Base-by-base conservation (phyloP, 2,888 invertebrate genomes). In the Agrilus biguttatus region DNA sequence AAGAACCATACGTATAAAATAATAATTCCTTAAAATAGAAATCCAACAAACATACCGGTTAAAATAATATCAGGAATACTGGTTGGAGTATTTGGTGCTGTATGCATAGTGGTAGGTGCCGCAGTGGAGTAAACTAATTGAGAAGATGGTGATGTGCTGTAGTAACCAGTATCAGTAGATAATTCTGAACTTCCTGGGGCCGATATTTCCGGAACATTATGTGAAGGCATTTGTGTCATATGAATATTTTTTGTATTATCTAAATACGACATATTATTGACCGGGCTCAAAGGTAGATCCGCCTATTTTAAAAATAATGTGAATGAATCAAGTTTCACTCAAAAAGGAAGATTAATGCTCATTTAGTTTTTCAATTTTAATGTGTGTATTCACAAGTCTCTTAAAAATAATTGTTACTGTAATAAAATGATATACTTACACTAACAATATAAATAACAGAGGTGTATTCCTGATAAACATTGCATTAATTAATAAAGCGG, bases 51-150 rank as follows among this genome's bases (percentile, higher is more conserved):
- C 21, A 44, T 61, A 85, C 86, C 85, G 63, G 85, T 84, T 62
- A 87, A 75, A 65, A 84, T 83, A 64, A 88, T 87, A 67, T 83
- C 81, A 51, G 83, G 83, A 69, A 83, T 80, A 68, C 75, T 76
- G 53, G 82, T 82, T 53, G 86, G 85, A 56, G 86, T 85, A 68
- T 83, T 78, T 49, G 80, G 80, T 50, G 79, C 77, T 34, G 66
- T 65, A 47, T 65, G 65, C 47, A 64, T 45, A 48, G 63, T 63
- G 21, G 65, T 63, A 52, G 75, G 76, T 10, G 4, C 28, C 8
- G 74, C 71, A 39, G 74, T 72, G 47, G 60, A 62, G 50, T 68
- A 72, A 33, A 66, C 59, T 53, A 65, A 58, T 69, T 74, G 55
- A 62, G 47, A 45, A 60, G 71, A 68, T 52, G 74, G 70, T n/a